Evolutionary conservation across 2,113 vertebrate genomes (phyloP).

Genomic region (Apeltes quadracus): DNA sequence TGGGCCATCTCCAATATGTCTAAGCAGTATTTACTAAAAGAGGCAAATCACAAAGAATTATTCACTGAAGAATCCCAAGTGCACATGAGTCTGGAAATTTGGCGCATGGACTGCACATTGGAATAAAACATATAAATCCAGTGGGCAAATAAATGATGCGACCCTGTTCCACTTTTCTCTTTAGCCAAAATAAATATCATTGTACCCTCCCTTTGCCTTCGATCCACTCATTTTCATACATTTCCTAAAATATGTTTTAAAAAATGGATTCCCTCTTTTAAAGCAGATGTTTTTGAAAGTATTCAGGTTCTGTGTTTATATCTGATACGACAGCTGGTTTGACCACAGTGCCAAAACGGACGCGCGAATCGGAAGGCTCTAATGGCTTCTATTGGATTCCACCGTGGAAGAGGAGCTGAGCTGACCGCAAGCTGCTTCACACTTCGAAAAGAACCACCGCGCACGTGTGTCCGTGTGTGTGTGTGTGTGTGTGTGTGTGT

Average conservation of each 20-base stretch:
- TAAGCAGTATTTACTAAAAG: neutral
- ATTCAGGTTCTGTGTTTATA: too few species aligned
- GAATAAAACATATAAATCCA: slow-evolving; percentile 1
- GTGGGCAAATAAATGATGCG: neutral
- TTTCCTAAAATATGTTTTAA: too few species aligned
- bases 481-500: slow-evolving; percentile 31
- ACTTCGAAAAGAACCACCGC: slow-evolving; percentile 66
- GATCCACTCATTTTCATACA: slow-evolving; percentile 4
- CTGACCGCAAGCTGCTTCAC: slow-evolving; percentile 77
- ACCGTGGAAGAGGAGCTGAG: slow-evolving; percentile 58
- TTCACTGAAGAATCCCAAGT: too few species aligned
- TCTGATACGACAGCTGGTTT: too few species aligned
- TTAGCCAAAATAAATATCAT: neutral
- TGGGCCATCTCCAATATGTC: neutral
- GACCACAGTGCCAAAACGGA: too few species aligned
- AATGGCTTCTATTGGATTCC: slow-evolving; percentile 60
- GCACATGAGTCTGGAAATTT: neutral
- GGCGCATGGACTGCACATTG: neutral
- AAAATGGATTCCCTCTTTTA: too few species aligned
- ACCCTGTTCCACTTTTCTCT: neutral
- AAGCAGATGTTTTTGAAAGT: too few species aligned
- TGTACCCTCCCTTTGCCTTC: neutral
- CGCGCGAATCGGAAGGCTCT: slow-evolving; percentile 66
- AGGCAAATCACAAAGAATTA: neutral
- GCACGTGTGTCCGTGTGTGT: slow-evolving; percentile 31